Base-by-base conservation (phyloP, 2,888 invertebrate genomes). In the Eutolmus rufibarbis region DNA sequence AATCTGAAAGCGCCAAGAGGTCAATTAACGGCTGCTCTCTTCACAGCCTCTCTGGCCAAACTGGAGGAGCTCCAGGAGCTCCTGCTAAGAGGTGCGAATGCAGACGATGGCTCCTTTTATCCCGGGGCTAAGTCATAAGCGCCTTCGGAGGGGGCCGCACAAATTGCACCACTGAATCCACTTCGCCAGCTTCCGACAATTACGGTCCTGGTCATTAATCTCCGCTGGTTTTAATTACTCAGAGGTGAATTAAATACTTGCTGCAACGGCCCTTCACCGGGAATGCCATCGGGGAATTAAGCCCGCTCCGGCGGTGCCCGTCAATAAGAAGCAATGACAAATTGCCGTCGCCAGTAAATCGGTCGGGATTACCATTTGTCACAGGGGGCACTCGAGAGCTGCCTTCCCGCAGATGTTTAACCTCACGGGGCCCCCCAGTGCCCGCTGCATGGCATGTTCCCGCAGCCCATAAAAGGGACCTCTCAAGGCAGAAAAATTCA, bases 141-240 rank as follows among this genome's bases (percentile, higher is more conserved):
- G 16, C 12, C 78, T 37, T n/a, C 19, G 19, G 56, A 2, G 66
- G 66, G 57, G 14, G 37, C 16, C 16, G n/a, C 37, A 9, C 31
- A 81, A 51, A 51, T 34, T 37, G 56, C 81, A 81, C 81, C 56
- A 37, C 82, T 57, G 34, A 34, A 34, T 37, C 57, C 51, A 66
- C 57, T 82, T 82, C 40, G 31, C 34, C 51, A 34, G 40, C n/a
- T 37, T 57, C 37, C 66, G n/a, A 37, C 82, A 82, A 82, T 82
- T 82, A 66, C 82, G 56, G 66, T 82, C 82, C n/a, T 66, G 82
- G 82, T 66, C 82, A 82, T 82, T 82, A 82, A 82, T 82, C 82
- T 82, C 66, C 37, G 82, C 57, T 82, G 51, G 34, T 82, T 82
- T 82, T 82, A 82, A 82, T 82, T 82, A 82, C 82, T 82, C 51